Evolutionary conservation across 2,888 invertebrate genomes (phyloP).

Genomic region (Heliconius cydno): DNA sequence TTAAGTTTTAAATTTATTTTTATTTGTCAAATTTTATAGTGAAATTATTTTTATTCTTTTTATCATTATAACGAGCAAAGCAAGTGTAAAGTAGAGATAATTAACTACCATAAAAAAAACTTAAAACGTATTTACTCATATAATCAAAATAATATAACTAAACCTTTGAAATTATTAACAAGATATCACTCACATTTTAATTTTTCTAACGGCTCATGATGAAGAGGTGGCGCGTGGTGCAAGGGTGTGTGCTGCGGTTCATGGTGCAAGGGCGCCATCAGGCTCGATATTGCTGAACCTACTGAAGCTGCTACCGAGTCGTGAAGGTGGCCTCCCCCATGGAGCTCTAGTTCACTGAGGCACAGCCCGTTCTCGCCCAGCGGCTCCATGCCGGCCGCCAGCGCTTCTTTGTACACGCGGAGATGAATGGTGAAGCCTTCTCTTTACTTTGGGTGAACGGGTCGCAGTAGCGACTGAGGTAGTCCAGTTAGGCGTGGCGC

Average conservation of each 20-base stretch:
- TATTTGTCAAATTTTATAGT: no score
- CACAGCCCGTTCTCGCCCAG: constrained; percentile 88
- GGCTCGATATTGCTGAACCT: constrained; percentile 82
- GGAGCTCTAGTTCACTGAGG: constrained; percentile 87
- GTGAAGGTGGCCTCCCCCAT: constrained; percentile 78
- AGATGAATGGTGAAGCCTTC: constrained; percentile 80
- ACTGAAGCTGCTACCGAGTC: constrained; percentile 81
- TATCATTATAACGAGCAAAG: no score
- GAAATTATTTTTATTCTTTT: no score
- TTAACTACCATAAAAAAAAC: no score
- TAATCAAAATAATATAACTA: no score
- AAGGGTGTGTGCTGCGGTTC: constrained; percentile 84
- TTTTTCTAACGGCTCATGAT: constrained; percentile 90
- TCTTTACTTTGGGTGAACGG: constrained; percentile 52
- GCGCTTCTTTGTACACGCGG: constrained; percentile 83
- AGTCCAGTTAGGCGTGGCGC: constrained; percentile 29
- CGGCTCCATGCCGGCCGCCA: constrained; percentile 87
- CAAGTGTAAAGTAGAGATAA: no score
- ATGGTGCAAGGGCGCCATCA: constrained; percentile 82
- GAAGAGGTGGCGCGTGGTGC: constrained; percentile 84
- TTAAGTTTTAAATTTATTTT: no score
- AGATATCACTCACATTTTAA: constrained; percentile 87
- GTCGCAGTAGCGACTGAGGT: constrained; percentile 51
- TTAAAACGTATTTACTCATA: no score
- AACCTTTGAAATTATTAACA: background rate